Evolutionary conservation across 2,888 invertebrate species (phyloP), one percentile per base, ranked within the genome.

Genomic region (Nephrocerus scutellatus): DNA sequence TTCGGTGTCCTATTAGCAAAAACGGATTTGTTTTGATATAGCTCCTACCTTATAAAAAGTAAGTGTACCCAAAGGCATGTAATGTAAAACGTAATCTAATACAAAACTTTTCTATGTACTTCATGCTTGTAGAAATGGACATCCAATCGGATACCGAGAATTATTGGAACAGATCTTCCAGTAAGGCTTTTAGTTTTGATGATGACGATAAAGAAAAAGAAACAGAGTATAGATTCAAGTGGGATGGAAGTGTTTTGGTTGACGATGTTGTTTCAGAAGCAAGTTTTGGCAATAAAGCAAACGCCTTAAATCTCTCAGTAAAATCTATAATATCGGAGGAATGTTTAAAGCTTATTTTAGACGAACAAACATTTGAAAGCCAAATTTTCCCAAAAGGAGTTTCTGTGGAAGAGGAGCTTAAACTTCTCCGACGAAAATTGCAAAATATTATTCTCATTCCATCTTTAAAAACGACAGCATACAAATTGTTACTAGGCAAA

Each of bases 131-230:
- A n/a, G n/a, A 39, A 44, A 60, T 60, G 58, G 58, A 58, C 8
- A 35, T 36, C 10, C 53, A 54, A 33, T 63, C 66, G 56, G 77
- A 79, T 44, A 78, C 79, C 33, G 82, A 82, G 43, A 83, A 80
- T 52, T 87, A 82, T 66, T 88, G 88, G 88, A 81, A 84, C 60
- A 78, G 77, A 53, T 81, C 79, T 10, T 77, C 79, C 42, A 77
- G 78, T 2, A 78, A 77, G 48, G 81, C 81, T 1, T 83, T 86
- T 51, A 81, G 75, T 61, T 88, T 88, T 59, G 86, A 86, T 51
- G 86, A 86, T 50, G 84, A 84, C 44, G 84, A 82, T 51, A 81
- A 83, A 53, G 81, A 79, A 59, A 70, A 65, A 18, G 39, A 48
- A 22, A 43, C 29, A 4, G 41, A 36, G 35, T 26, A 24, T 14